Percentiles rank a stretch among this genome's conserved stretches.
phyloP scores from a whole-genome alignment of 1,140 invertebrate species.

The Pantala flavescens region DNA sequence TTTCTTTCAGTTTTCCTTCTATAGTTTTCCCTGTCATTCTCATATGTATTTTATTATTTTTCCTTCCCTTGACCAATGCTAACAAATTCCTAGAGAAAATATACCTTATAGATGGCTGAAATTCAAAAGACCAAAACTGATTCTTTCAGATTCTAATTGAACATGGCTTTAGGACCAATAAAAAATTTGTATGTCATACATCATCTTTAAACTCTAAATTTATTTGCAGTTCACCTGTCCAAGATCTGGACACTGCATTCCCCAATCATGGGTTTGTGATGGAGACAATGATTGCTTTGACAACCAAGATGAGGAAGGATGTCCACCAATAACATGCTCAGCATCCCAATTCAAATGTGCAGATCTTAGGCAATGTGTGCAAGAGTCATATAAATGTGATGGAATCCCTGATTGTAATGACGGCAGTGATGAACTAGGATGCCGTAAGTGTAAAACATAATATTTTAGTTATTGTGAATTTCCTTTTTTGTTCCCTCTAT shows the following conservation, averaged over 20 bases:
- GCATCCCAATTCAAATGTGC: constrained; percentile 89
- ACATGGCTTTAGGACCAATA: too few species aligned
- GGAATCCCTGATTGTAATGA: constrained; percentile 86
- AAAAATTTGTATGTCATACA: too few species aligned
- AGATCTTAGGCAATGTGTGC: constrained; percentile 82
- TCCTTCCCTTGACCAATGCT: too few species aligned
- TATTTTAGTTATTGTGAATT: constrained; percentile 20
- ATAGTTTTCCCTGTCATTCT: too few species aligned
- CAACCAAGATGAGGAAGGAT: constrained; percentile 92
- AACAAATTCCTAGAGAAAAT: too few species aligned
- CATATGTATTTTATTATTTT: too few species aligned
- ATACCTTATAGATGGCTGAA: too few species aligned
- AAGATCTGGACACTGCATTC: constrained; percentile 89
- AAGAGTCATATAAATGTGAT: constrained; percentile 90
- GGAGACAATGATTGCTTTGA: constrained; percentile 95
- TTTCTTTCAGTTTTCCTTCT: too few species aligned
- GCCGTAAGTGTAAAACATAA: constrained; percentile 43
- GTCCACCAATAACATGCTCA: constrained; percentile 87
- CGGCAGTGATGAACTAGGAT: constrained; percentile 80
- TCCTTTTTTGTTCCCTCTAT: constrained; percentile 16
- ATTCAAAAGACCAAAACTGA: too few species aligned
- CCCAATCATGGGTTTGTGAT: constrained; percentile 65
- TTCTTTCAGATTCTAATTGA: too few species aligned
- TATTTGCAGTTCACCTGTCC: constrained; percentile 86
- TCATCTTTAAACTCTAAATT: too few species aligned